These are phyloP conservation scores for Halisarca cf. caerulea DNA, from an alignment of 37 sponge, comb jelly and placozoan genomes.

Conservation along the genomic window DNA sequence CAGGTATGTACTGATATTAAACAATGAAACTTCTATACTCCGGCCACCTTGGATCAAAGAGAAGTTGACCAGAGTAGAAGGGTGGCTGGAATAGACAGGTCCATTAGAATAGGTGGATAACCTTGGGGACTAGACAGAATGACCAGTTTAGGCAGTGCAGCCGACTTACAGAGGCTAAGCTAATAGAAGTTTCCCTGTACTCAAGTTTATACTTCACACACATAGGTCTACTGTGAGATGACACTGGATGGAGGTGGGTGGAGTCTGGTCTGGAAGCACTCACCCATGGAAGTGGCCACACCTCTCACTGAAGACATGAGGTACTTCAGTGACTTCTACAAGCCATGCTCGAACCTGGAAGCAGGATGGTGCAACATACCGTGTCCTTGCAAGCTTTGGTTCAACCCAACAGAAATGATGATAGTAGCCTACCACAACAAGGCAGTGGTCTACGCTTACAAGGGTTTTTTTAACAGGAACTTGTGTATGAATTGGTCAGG, in stretches of 20 bases:
- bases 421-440: constrained; percentile 30
- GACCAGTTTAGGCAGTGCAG: no score
- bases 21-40: no score
- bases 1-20: no score
- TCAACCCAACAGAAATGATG: constrained; percentile 26
- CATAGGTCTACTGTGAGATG: constrained; percentile 31
- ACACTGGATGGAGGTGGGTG: constrained; percentile 4
- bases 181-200: no score
- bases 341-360: constrained; percentile 14
- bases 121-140: no score
- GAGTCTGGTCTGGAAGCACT: constrained; percentile 24
- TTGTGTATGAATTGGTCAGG: background rate
- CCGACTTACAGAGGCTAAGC: no score
- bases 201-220: no score
- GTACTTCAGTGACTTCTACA: constrained; percentile 22
- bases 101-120: no score
- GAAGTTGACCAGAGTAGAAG: no score
- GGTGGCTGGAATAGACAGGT: no score
- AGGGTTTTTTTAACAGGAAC: background rate
- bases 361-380: constrained; percentile 25
- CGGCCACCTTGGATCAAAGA: no score
- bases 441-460: constrained; percentile 21
- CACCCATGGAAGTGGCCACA: background rate
- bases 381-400: background rate
- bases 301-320: constrained; percentile 23